Evolutionary conservation across 2,113 vertebrate species (phyloP).

Genomic region (Pardalotus punctatus): DNA sequence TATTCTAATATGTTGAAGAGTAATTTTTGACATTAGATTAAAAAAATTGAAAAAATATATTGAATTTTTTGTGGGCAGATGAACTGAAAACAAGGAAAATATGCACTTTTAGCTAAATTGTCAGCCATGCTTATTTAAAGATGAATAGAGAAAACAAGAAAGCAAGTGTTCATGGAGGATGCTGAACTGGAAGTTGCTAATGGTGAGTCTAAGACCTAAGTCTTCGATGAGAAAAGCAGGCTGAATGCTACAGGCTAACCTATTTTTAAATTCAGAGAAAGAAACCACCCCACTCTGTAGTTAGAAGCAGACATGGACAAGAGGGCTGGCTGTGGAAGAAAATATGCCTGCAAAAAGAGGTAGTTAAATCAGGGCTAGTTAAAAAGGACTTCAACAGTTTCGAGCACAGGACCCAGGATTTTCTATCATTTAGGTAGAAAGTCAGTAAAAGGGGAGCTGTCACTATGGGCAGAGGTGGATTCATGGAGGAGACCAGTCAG

Average conservation of each 20-base stretch:
- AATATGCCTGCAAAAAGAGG: not conserved
- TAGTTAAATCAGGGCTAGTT: not conserved
- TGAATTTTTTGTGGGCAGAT: not conserved
- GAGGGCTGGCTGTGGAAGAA: not conserved
- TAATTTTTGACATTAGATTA: not conserved
- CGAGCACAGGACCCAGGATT: fast-evolving
- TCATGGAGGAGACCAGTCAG: not conserved
- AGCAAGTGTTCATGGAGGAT: not conserved
- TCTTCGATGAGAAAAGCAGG: not conserved
- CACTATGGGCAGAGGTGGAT: not conserved
- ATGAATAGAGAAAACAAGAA: not conserved
- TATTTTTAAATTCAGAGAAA: not conserved
- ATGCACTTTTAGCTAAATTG: not conserved
- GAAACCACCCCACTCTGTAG: not conserved
- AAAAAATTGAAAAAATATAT: not conserved
- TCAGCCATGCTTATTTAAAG: not conserved
- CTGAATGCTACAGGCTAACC: not conserved
- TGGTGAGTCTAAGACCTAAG: not conserved
- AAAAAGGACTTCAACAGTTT: not conserved
- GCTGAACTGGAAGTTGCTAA: not conserved
- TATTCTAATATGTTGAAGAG: not conserved
- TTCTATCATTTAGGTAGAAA: not conserved
- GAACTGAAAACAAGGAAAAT: not conserved
- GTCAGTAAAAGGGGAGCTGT: not conserved
- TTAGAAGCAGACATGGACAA: not conserved